Percentiles rank a stretch among this genome's conserved stretches.
These are phyloP conservation scores for Sebastes minor DNA, from an alignment of 2,797 vertebrate species.

Conservation along the genomic window DNA sequence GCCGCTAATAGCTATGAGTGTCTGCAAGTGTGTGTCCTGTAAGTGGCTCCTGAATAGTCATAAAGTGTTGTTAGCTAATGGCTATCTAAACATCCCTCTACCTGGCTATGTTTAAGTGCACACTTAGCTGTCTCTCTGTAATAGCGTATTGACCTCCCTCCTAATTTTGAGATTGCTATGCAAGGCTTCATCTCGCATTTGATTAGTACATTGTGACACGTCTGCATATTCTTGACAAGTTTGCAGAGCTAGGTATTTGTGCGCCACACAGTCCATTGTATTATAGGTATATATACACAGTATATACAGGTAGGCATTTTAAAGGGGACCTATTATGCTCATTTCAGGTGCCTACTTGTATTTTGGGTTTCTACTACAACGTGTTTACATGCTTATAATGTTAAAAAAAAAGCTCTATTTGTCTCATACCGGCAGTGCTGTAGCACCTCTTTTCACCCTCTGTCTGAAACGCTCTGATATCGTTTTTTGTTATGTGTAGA, in stretches of 20 bases:
- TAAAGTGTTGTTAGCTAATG: conserved; percentile 65
- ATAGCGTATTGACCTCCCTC: conserved; percentile 63
- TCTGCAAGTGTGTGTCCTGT: conserved; percentile 53
- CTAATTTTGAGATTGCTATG: conserved; percentile 58
- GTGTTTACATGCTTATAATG: not conserved
- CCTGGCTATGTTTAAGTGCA: conserved; percentile 55
- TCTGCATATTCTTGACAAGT: conserved; percentile 63
- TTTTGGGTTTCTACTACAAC: too few relatives aligned
- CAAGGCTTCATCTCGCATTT: conserved; percentile 58
- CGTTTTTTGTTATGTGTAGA: too few relatives aligned
- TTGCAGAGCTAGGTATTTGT: conserved; percentile 56
- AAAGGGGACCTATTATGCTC: not conserved
- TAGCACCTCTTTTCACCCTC: not conserved
- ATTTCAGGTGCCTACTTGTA: not conserved
- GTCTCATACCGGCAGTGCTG: rapidly evolving
- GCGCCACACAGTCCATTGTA: not conserved
- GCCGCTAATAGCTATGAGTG: conserved; percentile 62
- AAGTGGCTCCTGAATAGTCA: conserved; percentile 66
- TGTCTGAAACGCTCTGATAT: not conserved
- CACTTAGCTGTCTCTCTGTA: conserved; percentile 47
- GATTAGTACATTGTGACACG: conserved; percentile 51
- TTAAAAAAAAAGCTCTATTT: not conserved
- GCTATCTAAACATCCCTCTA: conserved; percentile 61
- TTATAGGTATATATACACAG: too few relatives aligned
- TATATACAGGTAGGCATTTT: not conserved